Base-by-base conservation (phyloP, 2,888 invertebrate genomes). In the Apamea crenata region DNA sequence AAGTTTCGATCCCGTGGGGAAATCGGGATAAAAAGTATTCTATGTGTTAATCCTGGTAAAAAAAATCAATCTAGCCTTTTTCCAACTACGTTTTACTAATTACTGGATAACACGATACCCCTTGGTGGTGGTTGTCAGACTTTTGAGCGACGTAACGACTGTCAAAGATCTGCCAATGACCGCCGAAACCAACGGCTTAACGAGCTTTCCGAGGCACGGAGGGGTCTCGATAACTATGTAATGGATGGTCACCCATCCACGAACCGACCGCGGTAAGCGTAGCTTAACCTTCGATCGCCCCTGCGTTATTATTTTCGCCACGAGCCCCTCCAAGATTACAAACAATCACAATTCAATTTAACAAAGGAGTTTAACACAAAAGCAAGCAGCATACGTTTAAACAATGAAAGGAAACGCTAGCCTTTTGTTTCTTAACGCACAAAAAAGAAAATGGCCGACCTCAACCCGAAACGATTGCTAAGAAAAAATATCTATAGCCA, bases 371-470 rank as follows among this genome's bases (percentile, higher is more conserved):
- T 66, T 18, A 40, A 67, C 40, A 81, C 47, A 66, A 73, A 74
- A 67, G 59, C 21, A 40, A 21, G 53, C 50, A 53, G 25, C 21
- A 71, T 59, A 44, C 53, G 25, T 40, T 14, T 7, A 68, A 79
- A 79, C 79, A 78, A 82, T 56, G n/a, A 73, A 83, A 61, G 65
- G 74, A 71, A 76, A 74, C 65, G 71, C 40, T 1, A 50, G 25
- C 36, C 59, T 77, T 80, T 77, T 85, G 77, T 77, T 83, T 65
- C 77, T n/a, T 53, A 16, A 40, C 36, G 10, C 7, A 68, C 53
- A 72, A 74, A 72, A 72, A 59, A 63, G 25, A 83, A 77, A 85
- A 80, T 67, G 29, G 50, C 53, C 40, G 66, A 59, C 77, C 87
- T 77, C 73, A 68, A 71, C 53, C 68, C 29, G 18, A 83, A 76